phyloP scores from a whole-genome alignment of 2,888 invertebrate species.

The Cephus nigrinus region DNA sequence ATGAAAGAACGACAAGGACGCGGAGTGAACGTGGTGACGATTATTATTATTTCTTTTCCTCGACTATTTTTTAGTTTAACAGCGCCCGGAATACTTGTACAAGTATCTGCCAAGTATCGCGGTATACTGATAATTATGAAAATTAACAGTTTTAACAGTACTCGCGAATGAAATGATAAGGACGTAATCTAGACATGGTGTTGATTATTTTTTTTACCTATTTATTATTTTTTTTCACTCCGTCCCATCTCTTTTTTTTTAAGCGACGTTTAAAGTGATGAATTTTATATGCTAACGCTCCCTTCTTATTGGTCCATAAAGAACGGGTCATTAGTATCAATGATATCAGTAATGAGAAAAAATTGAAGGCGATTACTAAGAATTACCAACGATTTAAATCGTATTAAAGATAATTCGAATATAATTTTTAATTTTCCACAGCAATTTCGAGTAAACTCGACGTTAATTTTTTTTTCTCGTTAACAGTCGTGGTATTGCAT shows the following conservation, averaged over 20 bases:
- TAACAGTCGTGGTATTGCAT: fast-evolving
- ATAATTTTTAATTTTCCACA: background rate
- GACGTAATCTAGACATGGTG: background rate
- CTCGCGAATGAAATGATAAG: background rate
- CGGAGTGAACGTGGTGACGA: background rate
- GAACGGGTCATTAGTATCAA: background rate
- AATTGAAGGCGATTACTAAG: background rate
- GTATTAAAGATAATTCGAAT: background rate
- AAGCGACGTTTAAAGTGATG: background rate
- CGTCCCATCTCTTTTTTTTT: background rate
- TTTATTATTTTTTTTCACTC: background rate
- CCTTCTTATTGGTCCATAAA: background rate
- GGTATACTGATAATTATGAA: slow-evolving; percentile 24
- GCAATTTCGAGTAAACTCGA: background rate
- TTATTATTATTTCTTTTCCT: background rate
- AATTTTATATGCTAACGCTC: background rate
- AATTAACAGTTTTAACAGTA: background rate
- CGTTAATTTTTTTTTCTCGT: too few species aligned
- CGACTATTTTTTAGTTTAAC: background rate
- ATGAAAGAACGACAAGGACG: slow-evolving; percentile 1
- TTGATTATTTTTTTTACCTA: background rate
- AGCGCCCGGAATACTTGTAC: background rate
- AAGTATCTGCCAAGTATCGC: slow-evolving; percentile 6
- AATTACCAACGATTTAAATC: background rate
- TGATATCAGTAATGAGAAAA: background rate